A percentile compares a stretch with the other conserved stretches of the same genome.
Conservation (phyloP, 53 echinoderm and acorn worm genomes). For the Glandiceps talaboti region DNA sequence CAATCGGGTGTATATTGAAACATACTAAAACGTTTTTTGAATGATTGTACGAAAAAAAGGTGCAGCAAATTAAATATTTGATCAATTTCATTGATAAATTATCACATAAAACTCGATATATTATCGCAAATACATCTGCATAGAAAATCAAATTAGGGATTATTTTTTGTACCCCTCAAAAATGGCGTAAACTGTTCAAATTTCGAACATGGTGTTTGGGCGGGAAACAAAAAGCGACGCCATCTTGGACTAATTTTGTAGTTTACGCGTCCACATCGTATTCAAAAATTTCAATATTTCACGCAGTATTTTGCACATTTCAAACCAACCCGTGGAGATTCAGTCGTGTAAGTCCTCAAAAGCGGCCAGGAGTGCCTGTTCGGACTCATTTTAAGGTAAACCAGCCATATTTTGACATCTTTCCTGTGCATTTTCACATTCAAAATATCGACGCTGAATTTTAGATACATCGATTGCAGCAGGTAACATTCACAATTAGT, state of each 20-base stretch:
- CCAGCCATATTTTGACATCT: neutral
- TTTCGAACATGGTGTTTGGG: conserved; percentile 31
- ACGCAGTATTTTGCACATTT: neutral
- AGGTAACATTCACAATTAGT: too few relatives aligned
- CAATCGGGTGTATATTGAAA: neutral
- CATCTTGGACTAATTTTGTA: conserved; percentile 17
- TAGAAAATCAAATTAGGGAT: neutral
- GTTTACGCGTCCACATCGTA: neutral
- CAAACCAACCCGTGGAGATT: neutral
- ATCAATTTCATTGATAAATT: too few relatives aligned
- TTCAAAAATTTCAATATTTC: neutral
- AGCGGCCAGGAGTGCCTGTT: neutral
- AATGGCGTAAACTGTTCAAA: neutral
- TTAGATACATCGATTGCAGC: too few relatives aligned
- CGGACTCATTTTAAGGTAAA: neutral
- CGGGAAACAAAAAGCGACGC: conserved; percentile 40
- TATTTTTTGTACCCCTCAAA: neutral
- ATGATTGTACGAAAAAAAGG: too few relatives aligned
- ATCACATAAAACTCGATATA: too few relatives aligned
- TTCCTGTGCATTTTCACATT: too few relatives aligned
- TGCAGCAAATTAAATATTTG: too few relatives aligned
- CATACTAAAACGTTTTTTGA: too few relatives aligned
- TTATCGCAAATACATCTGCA: too few relatives aligned
- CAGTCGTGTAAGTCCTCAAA: neutral
- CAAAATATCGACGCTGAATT: too few relatives aligned